Percentiles rank a stretch among this genome's conserved stretches.
Evolutionary conservation across 2,797 vertebrate genomes (phyloP).

Genomic region (Arctocebus calabarensis): DNA sequence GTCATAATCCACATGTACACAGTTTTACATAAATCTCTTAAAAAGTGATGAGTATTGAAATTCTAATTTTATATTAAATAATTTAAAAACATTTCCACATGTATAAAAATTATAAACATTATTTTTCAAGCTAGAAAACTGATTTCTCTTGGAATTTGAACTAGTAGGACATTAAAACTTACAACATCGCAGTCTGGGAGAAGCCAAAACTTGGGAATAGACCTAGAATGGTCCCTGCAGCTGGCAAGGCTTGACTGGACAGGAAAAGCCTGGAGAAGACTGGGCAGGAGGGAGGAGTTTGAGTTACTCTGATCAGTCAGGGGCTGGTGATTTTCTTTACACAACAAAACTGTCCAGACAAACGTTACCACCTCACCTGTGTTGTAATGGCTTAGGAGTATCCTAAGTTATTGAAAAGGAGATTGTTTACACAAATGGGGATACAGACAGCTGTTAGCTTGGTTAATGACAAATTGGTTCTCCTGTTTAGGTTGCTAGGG

Average conservation of each 20-base stretch:
- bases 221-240: neutral
- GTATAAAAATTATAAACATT: neutral
- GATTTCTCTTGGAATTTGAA: neutral
- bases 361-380: neutral
- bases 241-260: neutral
- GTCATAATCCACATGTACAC: neutral
- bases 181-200: neutral
- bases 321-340: neutral
- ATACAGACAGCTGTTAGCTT: neutral
- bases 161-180: neutral
- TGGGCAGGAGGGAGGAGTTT: neutral
- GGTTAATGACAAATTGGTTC: neutral
- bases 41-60: neutral
- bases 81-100: neutral
- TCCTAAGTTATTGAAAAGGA: neutral
- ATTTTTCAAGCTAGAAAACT: slow-evolving; percentile 30
- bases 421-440: neutral
- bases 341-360: neutral
- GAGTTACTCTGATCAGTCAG: neutral
- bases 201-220: neutral
- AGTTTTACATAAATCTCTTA: neutral
- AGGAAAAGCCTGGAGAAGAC: neutral
- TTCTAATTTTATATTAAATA: neutral
- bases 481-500: neutral
- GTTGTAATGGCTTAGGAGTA: neutral